Percentiles rank a stretch among this genome's conserved stretches.
These are phyloP conservation scores for Pyrgus malvae DNA, from an alignment of 2,888 invertebrate species.

Conservation along the genomic window DNA sequence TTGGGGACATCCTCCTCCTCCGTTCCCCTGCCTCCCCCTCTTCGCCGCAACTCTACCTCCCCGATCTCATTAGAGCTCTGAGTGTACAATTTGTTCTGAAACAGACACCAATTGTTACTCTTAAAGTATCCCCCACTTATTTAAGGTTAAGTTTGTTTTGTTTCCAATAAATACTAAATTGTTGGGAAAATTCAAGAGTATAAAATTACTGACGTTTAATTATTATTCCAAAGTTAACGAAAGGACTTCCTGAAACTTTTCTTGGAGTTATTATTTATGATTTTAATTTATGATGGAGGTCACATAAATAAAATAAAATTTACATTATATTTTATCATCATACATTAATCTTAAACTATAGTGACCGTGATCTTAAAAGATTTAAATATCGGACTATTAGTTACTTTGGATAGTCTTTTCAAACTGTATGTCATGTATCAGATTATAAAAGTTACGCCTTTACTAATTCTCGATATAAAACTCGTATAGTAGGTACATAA, in stretches of 20 bases:
- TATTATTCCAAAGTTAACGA: conserved; percentile 2
- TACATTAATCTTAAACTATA: too few relatives aligned
- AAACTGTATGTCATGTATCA: too few relatives aligned
- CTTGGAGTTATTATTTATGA: background rate
- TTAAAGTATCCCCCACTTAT: conserved; percentile 63
- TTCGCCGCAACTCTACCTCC: conserved; percentile 52
- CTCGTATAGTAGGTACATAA: too few relatives aligned
- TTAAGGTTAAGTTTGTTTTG: conserved; percentile 52
- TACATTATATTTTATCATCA: too few relatives aligned
- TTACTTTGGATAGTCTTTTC: too few relatives aligned
- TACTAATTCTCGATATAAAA: too few relatives aligned
- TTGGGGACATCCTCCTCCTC: conserved; percentile 49
- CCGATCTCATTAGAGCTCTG: conserved; percentile 74
- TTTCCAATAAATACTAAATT: conserved; percentile 38
- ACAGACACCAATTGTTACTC: conserved; percentile 74
- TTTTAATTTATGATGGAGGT: background rate
- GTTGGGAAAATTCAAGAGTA: conserved; percentile 23
- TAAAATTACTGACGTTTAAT: conserved; percentile 25
- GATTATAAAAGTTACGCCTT: too few relatives aligned
- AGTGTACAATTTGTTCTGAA: conserved; percentile 77
- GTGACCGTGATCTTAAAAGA: too few relatives aligned
- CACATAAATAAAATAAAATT: too few relatives aligned
- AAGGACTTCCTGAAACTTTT: background rate
- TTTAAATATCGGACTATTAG: too few relatives aligned
- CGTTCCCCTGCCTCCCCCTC: conserved; percentile 39